Percentiles rank a stretch among this genome's conserved stretches.
phyloP scores from a whole-genome alignment of 2,797 vertebrate genomes.

The Babyrousa celebensis region DNA sequence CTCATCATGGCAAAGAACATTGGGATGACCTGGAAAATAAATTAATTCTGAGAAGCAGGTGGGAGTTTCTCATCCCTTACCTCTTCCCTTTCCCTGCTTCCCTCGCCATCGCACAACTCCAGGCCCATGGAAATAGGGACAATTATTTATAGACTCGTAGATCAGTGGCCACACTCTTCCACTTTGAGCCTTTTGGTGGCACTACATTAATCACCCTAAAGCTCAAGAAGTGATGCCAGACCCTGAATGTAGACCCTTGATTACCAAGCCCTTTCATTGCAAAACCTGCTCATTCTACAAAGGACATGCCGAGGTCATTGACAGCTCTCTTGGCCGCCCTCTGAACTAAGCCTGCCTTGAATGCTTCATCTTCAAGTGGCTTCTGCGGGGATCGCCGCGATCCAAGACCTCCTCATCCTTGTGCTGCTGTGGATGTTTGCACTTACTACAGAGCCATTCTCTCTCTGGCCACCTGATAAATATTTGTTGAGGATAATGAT shows the following conservation, averaged over 20 bases:
- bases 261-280: constrained; percentile 14
- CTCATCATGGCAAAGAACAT: not conserved
- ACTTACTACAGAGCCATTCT: not conserved
- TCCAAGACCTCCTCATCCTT: constrained; percentile 36
- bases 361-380: not conserved
- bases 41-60: not conserved
- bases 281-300: not conserved
- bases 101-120: not conserved
- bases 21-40: not conserved
- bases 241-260: not conserved
- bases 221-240: not conserved
- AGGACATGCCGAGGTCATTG: not conserved
- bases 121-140: not conserved
- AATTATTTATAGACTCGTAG: not conserved
- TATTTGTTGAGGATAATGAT: not conserved
- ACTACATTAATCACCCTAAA: not conserved
- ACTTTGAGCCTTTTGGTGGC: not conserved
- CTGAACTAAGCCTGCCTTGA: not conserved
- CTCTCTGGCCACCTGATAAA: not conserved
- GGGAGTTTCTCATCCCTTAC: not conserved
- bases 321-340: not conserved
- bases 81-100: not conserved
- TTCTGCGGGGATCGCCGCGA: constrained; percentile 20
- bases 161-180: not conserved
- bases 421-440: not conserved